Evolutionary conservation across 2,888 invertebrate genomes (phyloP).

Genomic region (Neuroscelio doddi): DNA sequence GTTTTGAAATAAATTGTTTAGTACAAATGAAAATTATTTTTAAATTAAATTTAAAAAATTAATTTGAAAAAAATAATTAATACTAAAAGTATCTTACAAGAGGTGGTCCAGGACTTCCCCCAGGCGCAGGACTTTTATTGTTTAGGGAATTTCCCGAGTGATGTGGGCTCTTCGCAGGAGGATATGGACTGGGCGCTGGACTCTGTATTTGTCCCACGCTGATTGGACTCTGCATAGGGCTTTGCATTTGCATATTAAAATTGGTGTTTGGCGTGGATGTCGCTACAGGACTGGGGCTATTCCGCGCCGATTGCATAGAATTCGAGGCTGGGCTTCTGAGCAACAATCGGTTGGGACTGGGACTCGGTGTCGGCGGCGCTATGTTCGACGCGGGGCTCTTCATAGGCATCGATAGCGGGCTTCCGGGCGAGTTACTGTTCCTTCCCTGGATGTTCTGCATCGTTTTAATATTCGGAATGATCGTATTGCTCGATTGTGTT

Average conservation of each 20-base stretch:
- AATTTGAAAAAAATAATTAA: conserved; percentile 8
- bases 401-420: conserved; percentile 69
- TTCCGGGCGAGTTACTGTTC: conserved; percentile 67
- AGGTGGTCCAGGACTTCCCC: conserved; percentile 70
- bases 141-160: conserved; percentile 62
- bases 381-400: conserved; percentile 70
- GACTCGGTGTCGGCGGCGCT: conserved; percentile 69
- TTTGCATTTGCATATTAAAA: conserved; percentile 68
- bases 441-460: conserved; percentile 68
- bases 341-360: conserved; percentile 68
- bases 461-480: conserved; percentile 59
- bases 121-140: conserved; percentile 69
- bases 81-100: too few species aligned
- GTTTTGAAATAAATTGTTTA: too few species aligned
- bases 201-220: conserved; percentile 69
- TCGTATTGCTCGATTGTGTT: conserved; percentile 28
- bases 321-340: conserved; percentile 69
- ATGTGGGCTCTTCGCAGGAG: conserved; percentile 70
- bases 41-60: too few species aligned
- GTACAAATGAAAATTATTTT: too few species aligned
- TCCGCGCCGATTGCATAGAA: conserved; percentile 67
- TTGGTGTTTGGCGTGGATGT: conserved; percentile 61
- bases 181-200: conserved; percentile 70
- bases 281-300: conserved; percentile 68
- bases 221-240: conserved; percentile 70